These are phyloP conservation scores for Apodemia mormo DNA, from an alignment of 2,888 invertebrate genomes.

Conservation along the genomic window DNA sequence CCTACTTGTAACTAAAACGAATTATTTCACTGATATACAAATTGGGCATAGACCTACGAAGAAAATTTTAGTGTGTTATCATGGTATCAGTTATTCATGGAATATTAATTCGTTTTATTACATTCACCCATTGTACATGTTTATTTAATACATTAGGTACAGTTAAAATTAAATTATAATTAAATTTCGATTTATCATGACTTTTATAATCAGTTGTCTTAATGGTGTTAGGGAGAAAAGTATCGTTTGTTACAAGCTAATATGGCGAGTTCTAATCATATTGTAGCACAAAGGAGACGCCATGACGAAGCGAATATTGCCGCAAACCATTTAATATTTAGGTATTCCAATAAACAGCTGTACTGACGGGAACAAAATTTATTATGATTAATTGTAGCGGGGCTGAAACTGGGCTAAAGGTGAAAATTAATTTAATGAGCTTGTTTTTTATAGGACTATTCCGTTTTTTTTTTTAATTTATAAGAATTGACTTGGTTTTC, in stretches of 20 bases:
- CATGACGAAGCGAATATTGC: slow-evolving; percentile 74
- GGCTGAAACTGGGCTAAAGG: background rate
- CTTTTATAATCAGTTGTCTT: slow-evolving; percentile 15
- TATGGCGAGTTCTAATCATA: slow-evolving; percentile 73
- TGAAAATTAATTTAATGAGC: background rate
- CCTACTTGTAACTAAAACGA: too few species aligned
- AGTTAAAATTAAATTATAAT: background rate
- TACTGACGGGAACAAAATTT: slow-evolving; percentile 50
- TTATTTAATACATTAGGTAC: background rate
- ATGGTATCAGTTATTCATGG: too few species aligned
- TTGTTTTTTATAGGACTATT: background rate
- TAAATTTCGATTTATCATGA: slow-evolving; percentile 12
- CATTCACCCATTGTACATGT: too few species aligned
- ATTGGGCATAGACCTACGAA: too few species aligned
- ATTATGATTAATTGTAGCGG: slow-evolving; percentile 27
- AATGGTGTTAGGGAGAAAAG: slow-evolving; percentile 49
- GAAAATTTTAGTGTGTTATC: too few species aligned
- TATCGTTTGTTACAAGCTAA: slow-evolving; percentile 61
- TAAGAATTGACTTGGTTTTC: too few species aligned
- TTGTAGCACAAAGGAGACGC: slow-evolving; percentile 71
- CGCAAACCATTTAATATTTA: slow-evolving; percentile 78
- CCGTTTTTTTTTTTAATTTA: too few species aligned
- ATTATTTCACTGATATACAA: too few species aligned
- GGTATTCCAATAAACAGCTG: slow-evolving; percentile 67
- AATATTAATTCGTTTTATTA: too few species aligned